Percentiles rank a stretch among this genome's conserved stretches.
These are phyloP conservation scores for Nibea albiflora DNA, from an alignment of 2,113 vertebrate genomes.

Conservation along the genomic window DNA sequence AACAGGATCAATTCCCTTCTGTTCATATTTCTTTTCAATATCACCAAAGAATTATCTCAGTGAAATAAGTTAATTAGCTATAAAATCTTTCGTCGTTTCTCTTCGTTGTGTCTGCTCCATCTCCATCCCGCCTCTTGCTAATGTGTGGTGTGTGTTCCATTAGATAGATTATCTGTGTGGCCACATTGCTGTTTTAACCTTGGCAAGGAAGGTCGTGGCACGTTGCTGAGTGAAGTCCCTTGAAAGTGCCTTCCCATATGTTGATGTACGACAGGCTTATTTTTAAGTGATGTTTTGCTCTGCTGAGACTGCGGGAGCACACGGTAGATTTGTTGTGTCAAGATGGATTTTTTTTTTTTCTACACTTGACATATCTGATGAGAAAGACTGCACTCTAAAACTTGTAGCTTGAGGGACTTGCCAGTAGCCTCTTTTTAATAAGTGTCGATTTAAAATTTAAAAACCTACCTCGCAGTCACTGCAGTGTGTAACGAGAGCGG, in stretches of 20 bases:
- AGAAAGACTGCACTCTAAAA: constrained; percentile 59
- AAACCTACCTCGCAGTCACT: background rate
- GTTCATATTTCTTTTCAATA: background rate
- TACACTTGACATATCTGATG: constrained; percentile 63
- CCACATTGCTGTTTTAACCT: constrained; percentile 73
- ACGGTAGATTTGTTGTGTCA: constrained; percentile 56
- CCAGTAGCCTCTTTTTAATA: background rate
- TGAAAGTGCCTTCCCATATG: constrained; percentile 67
- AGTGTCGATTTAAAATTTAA: constrained; percentile 8
- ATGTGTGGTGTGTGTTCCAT: constrained; percentile 39
- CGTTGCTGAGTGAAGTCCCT: constrained; percentile 69
- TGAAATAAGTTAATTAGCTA: background rate
- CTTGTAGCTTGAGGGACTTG: constrained; percentile 27
- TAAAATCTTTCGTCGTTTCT: background rate
- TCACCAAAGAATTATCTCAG: no score
- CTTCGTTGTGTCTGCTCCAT: constrained; percentile 8
- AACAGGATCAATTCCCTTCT: background rate
- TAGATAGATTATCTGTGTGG: constrained; percentile 64
- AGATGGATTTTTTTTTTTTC: constrained; percentile 46
- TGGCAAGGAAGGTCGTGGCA: constrained; percentile 61
- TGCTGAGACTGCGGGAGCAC: constrained; percentile 61
- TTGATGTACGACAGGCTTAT: constrained; percentile 72
- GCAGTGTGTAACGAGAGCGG: background rate
- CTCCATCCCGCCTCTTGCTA: constrained; percentile 33
- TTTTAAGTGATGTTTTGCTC: constrained; percentile 77